Evolutionary conservation across 1,140 invertebrate genomes (phyloP), one percentile per base, ranked within the genome.

Genomic region (Heliothis subflexa): DNA sequence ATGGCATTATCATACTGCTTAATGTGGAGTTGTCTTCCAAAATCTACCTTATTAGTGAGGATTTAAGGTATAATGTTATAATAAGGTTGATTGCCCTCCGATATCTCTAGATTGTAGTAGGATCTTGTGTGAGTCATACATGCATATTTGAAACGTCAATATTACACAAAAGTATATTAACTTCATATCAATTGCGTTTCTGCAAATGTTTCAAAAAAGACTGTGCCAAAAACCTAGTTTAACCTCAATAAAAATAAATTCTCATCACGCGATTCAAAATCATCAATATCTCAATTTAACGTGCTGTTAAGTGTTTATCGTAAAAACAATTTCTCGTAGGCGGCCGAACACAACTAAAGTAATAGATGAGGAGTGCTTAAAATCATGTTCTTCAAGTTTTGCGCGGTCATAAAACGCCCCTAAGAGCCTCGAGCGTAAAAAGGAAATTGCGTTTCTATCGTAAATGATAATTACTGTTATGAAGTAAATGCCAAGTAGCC

Each of bases 391-490:
- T 77, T 77, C 68, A 64, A 79, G 59, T 77, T 76, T 61, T 18
- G 77, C 66, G 9, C 33, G 55, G 54, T 52, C 45, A 80, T 81
- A 81, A 83, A 81, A 74, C 78, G 75, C 74, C 73, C 76, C 55
- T 73, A 47, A 76, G 49, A 77, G 73, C 76, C 50, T 73, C 71
- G 70, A 62, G 80, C 66, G 84, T 81, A 78, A 79, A 83, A 84
- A 86, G 84, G 83, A 90, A 87, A 89, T 89, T 86, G 85, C 83
- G 75, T 80, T 82, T 81, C 78, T 66, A 84, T 85, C 83, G 78
- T 85, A 86, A 85, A 83, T 83, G 68, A 81, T 86, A 89, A 90
- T 89, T 89, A 86, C 81, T 72, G 72, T 78, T 80, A 86, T 85
- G 81, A 83, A 82, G 77, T 78, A 74, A 68, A 77, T 77, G 80